Evolutionary conservation across 1,140 invertebrate species (phyloP).

Genomic region (Campoletis sonorensis): DNA sequence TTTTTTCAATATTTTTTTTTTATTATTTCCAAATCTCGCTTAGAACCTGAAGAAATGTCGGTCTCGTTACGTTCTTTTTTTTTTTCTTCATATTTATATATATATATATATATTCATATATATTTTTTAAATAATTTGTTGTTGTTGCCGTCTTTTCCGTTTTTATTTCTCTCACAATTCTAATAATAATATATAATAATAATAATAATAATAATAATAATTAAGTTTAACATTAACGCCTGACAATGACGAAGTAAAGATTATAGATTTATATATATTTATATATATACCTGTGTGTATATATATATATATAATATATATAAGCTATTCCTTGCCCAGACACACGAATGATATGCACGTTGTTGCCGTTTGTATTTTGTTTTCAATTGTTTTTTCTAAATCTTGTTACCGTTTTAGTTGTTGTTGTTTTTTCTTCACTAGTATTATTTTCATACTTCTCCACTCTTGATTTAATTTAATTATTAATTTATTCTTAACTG

Average conservation of each 20-base stretch:
- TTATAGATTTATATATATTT: conserved; percentile 66
- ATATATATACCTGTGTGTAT: no score
- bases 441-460: background rate
- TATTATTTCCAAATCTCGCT: conserved; percentile 75
- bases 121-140: conserved; percentile 16
- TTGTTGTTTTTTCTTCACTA: conserved; percentile 35
- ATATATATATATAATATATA: conserved; percentile 57
- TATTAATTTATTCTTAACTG: conserved; percentile 42
- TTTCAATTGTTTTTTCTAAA: conserved; percentile 3
- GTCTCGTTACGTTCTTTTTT: conserved; percentile 44
- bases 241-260: conserved; percentile 73
- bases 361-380: conserved; percentile 49
- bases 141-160: conserved; percentile 18
- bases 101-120: conserved; percentile 12
- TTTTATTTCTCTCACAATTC: conserved; percentile 51
- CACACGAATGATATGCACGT: conserved; percentile 75
- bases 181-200: conserved; percentile 53
- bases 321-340: conserved; percentile 76
- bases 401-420: conserved; percentile 18
- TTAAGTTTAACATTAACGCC: conserved; percentile 75
- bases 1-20: conserved; percentile 52
- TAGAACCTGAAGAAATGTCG: conserved; percentile 72
- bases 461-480: conserved; percentile 22
- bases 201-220: conserved; percentile 69
- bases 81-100: background rate